These are phyloP conservation scores for Acromyrmex heyeri DNA, from an alignment of 1,140 invertebrate species.

Conservation along the genomic window DNA sequence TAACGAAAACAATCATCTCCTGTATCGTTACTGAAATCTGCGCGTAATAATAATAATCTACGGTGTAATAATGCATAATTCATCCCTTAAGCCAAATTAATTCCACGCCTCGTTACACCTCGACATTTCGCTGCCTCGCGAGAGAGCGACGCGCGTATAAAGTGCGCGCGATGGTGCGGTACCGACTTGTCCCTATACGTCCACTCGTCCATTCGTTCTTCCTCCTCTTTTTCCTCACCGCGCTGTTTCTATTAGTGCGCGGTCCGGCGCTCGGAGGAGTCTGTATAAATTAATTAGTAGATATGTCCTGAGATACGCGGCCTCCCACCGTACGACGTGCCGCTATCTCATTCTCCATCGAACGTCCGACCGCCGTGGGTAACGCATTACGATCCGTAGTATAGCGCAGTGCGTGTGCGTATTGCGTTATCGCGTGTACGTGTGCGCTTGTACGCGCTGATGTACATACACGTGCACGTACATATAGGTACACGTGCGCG, in stretches of 20 bases:
- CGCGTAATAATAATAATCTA: not conserved
- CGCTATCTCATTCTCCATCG: slow-evolving; percentile 77
- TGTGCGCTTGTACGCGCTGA: not conserved
- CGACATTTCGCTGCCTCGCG: slow-evolving; percentile 1
- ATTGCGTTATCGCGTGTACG: not conserved
- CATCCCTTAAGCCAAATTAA: slow-evolving; percentile 29
- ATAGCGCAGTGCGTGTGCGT: slow-evolving; percentile 37
- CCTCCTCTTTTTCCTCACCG: slow-evolving; percentile 23
- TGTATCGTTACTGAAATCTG: slow-evolving; percentile 21
- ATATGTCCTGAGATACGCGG: slow-evolving; percentile 75
- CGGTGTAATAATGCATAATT: slow-evolving; percentile 1
- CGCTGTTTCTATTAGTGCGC: slow-evolving; percentile 75
- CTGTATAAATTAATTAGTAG: slow-evolving; percentile 80
- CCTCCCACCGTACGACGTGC: slow-evolving; percentile 77
- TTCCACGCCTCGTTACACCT: slow-evolving; percentile 37
- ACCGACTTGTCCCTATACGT: slow-evolving; percentile 21
- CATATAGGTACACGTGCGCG: slow-evolving; percentile 35
- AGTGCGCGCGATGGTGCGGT: slow-evolving; percentile 13
- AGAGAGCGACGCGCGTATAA: not conserved
- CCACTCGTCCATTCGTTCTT: not conserved
- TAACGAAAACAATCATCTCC: not conserved
- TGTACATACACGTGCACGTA: slow-evolving; percentile 33
- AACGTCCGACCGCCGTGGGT: slow-evolving; percentile 73
- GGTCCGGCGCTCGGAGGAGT: slow-evolving; percentile 65
- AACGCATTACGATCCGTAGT: slow-evolving; percentile 72